Base-by-base conservation (phyloP, 2,797 vertebrate species). In the Syngnathus acus region DNA sequence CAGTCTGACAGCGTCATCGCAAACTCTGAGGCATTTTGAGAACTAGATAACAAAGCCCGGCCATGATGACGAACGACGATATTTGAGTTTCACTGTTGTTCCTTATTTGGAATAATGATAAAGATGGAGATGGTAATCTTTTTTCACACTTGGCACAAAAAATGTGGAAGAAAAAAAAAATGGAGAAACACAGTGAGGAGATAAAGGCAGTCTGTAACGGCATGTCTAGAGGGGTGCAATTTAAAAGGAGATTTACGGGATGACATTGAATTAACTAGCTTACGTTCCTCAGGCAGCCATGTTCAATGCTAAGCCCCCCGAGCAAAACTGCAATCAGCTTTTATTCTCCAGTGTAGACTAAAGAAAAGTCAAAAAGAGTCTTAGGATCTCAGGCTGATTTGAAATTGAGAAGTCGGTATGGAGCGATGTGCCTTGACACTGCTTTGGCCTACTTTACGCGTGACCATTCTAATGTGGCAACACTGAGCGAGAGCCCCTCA, bases 1-100 rank as follows among this genome's bases (percentile, higher is more conserved):
- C 72, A 69, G 74, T 72, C 72, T 76, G 84, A 84, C 83, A 87
- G 84, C 82, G 82, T 85, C 79, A 77, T 74, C 82, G 81, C 65
- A 2, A 78, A 82, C 80, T 66, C 69, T 9, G 67, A 76, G 77
- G 76, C 85, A 78, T 85, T 79, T 84, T 68, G 23, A 72, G 72
- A 72, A 82, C 75, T 51, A 77, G 68, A 78, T 16, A 73, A 71
- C 71, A 61, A 67, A 63, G 65, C 66, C 38, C 40, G 55, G 61
- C 63, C 70, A 73, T 37, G 62, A 67, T 70, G 55, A 71, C 67
- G n/a, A 39, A 71, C 65, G n/a, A 39, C 32, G 54, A 69, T 58
- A 38, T 65, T 58, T 65, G 66, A 6, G 32, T 59, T 58, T 71
- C 39, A 47, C 38, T 57, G 57, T 57, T 65, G 40, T 54, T 48